These are phyloP conservation scores for Phalanger gymnotis DNA, from an alignment of 2,797 vertebrate species.

Conservation along the genomic window DNA sequence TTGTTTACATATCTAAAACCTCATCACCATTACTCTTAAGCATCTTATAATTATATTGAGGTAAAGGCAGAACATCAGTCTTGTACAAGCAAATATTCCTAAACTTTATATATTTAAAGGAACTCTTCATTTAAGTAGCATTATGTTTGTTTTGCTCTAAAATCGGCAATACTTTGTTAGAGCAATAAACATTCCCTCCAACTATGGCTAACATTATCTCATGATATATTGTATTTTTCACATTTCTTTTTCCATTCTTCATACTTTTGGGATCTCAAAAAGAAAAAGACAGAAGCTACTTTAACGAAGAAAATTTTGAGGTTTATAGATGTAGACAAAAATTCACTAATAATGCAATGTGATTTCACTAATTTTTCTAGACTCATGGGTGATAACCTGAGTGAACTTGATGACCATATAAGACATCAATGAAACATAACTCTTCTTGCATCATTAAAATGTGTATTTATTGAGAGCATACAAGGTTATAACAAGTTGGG, in stretches of 20 bases:
- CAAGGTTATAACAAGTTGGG: not conserved
- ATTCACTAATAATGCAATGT: constrained; percentile 26
- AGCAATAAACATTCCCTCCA: constrained; percentile 39
- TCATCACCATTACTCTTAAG: not conserved
- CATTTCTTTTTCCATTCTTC: constrained; percentile 26
- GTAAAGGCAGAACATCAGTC: not conserved
- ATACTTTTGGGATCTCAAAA: constrained; percentile 50
- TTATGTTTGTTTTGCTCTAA: not conserved
- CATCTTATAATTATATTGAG: not conserved
- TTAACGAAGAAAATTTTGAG: constrained; percentile 5
- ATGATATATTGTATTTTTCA: constrained; percentile 32
- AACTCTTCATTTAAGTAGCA: constrained; percentile 18
- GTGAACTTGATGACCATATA: constrained; percentile 2
- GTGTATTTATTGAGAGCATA: constrained; percentile 26
- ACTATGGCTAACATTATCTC: constrained; percentile 34
- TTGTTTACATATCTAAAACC: not conserved
- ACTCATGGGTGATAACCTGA: constrained; percentile 3
- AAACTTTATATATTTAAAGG: constrained; percentile 25
- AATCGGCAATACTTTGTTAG: not conserved
- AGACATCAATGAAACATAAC: not conserved
- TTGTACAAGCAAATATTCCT: constrained; percentile 20
- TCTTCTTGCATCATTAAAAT: constrained; percentile 8
- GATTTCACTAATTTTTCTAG: constrained; percentile 45
- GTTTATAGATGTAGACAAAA: constrained; percentile 51
- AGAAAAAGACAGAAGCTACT: constrained; percentile 32